Base-by-base conservation (phyloP, 2,888 invertebrate species). In the Patella ulyssiponensis region DNA sequence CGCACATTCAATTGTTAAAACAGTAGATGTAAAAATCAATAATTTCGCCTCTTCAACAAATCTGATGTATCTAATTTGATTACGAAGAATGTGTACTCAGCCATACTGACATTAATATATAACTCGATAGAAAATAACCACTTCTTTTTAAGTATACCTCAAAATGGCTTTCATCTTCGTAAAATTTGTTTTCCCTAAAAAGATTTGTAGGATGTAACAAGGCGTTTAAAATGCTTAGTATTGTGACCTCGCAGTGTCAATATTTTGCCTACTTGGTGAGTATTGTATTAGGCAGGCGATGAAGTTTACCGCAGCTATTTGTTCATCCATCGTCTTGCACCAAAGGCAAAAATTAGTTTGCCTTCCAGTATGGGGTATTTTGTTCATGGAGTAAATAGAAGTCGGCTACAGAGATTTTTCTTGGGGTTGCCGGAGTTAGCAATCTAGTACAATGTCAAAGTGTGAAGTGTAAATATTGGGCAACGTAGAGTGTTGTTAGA, bases 401-500 rank as follows among this genome's bases (percentile, higher is more conserved):
- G 20, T 64, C 23, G 64, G 23, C 20, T 20, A 23, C 23, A 64
- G 64, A 23, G 64, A 64, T 75, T 75, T 70, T 69, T n/a, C 54
- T 70, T 53, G 27, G 52, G 75, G 44, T 70, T 75, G 69, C 33
- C 53, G 33, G 52, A 70, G 52, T 69, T 69, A 58, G 73, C 56
- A 64, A 64, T 72, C 54, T 64, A 69, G 56, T 73, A 73, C 73
- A 69, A 53, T 56, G 33, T 23, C 54, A 69, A 71, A 77, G 79
- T 79, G 81, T 74, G 80, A 79, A 76, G 75, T 12, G 77, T 79
- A 81, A 83, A 81, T 73, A 81, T 54, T 33, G 74, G 77, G 71
- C 70, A 70, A 73, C 52, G 80, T 70, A 53, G 77, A 73, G 77
- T 81, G 80, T 83, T 80, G 80, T 79, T 81, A 72, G 76, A 81